These are phyloP conservation scores for Acrocephalus scirpaceus DNA, from an alignment of 2,797 vertebrate species.

Conservation along the genomic window DNA sequence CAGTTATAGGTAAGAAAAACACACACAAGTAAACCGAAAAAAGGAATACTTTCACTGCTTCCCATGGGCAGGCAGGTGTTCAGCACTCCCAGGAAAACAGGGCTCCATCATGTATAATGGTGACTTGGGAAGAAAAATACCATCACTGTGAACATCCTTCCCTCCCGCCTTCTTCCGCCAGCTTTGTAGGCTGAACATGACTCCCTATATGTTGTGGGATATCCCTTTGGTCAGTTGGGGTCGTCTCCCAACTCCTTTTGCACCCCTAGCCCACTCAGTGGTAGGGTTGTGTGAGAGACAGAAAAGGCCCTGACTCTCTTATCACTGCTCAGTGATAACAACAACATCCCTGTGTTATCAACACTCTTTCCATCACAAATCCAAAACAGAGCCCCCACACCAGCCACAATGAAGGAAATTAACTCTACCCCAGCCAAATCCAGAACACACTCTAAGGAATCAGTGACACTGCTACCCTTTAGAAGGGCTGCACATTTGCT, in stretches of 20 bases:
- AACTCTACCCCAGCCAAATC: neutral
- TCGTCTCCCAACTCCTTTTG: neutral
- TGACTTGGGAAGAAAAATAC: neutral
- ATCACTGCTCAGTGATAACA: neutral
- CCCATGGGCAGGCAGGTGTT: neutral
- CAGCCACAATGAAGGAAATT: neutral
- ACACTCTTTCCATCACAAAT: too few species aligned
- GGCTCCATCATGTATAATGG: accelerated
- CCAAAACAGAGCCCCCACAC: neutral
- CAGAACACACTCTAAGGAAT: neutral
- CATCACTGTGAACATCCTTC: neutral
- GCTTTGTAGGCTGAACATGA: neutral
- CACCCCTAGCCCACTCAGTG: too few species aligned
- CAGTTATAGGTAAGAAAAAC: neutral
- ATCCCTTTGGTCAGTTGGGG: neutral
- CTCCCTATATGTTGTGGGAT: too few species aligned
- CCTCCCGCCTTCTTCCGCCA: neutral
- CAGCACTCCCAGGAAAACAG: neutral
- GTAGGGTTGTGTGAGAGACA: accelerated
- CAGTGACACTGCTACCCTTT: neutral
- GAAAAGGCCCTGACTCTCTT: neutral
- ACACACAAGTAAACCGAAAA: neutral
- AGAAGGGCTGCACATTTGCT: neutral
- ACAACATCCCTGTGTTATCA: neutral
- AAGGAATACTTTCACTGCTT: neutral